phyloP scores from a whole-genome alignment of 2,888 invertebrate species.

The Mamestra brassicae region DNA sequence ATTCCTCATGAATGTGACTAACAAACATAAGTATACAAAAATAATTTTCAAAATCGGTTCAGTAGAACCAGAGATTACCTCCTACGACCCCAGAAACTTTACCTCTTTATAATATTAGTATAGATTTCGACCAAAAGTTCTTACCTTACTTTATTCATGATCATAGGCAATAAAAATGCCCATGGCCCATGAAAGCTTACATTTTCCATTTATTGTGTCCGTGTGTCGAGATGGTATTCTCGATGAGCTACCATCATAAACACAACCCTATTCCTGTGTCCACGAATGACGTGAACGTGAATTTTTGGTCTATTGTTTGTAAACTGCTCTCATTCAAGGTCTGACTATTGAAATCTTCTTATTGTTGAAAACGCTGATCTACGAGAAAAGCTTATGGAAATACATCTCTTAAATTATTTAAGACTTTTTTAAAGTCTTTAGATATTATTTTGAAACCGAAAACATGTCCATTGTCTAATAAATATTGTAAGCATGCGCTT shows the following conservation, averaged over 20 bases:
- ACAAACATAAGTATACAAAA: too few relatives aligned
- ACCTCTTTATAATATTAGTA: too few relatives aligned
- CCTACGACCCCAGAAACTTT: too few relatives aligned
- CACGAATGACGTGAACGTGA: constrained; percentile 19
- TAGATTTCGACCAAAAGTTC: too few relatives aligned
- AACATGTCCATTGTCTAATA: constrained; percentile 8
- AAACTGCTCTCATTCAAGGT: constrained; percentile 45
- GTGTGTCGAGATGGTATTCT: not conserved
- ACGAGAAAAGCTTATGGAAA: not conserved
- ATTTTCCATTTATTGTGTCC: not conserved
- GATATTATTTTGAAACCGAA: not conserved
- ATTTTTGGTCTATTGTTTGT: constrained; percentile 42
- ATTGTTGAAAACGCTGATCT: not conserved
- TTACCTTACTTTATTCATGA: too few relatives aligned
- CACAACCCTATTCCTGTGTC: not conserved
- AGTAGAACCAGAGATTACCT: too few relatives aligned
- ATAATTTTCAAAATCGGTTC: too few relatives aligned
- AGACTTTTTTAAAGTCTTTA: constrained; percentile 3
- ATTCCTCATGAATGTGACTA: too few relatives aligned
- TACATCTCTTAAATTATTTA: constrained; percentile 17
- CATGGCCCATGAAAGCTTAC: not conserved
- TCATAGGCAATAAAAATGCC: not conserved
- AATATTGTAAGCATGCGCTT: constrained; percentile 31
- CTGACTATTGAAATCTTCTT: constrained; percentile 50
- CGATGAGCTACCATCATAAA: not conserved